Conservation (phyloP, 2,797 vertebrate species). For the Pampus argenteus region DNA sequence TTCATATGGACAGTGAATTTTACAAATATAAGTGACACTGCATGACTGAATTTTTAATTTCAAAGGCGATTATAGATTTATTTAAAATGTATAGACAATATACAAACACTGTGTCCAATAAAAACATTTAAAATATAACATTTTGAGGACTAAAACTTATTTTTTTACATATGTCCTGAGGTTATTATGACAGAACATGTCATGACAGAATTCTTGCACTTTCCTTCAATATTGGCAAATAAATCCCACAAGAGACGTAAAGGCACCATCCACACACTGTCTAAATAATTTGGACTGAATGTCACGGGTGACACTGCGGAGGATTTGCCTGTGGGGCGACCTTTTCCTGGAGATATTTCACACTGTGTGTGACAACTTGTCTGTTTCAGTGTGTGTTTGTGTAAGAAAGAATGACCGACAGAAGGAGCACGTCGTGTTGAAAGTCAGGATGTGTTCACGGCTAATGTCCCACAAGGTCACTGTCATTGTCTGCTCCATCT, state of each 20-base stretch:
- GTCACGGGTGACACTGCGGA: slow-evolving; percentile 10
- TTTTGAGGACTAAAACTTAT: not conserved
- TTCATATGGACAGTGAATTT: too few species aligned
- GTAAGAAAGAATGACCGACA: not conserved
- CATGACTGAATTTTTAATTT: too few species aligned
- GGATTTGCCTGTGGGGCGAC: slow-evolving; percentile 1
- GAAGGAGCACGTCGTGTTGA: not conserved
- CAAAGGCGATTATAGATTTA: too few species aligned
- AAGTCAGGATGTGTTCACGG: slow-evolving; percentile 7
- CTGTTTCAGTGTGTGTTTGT: not conserved
- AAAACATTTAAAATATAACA: too few species aligned
- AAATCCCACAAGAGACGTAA: not conserved
- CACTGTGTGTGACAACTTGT: slow-evolving; percentile 20
- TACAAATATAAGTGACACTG: too few species aligned
- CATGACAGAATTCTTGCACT: not conserved
- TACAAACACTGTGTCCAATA: not conserved
- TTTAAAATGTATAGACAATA: too few species aligned
- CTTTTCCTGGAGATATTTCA: slow-evolving; percentile 33
- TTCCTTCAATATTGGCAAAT: not conserved
- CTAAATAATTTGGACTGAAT: slow-evolving; percentile 19
- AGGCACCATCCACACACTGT: not conserved
- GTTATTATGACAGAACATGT: too few species aligned
- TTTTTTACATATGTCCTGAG: too few species aligned
- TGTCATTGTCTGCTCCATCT: not conserved
- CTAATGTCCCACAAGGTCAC: slow-evolving; percentile 27